Evolutionary conservation across 2,888 invertebrate species (phyloP).

Genomic region (Athalia circularis): DNA sequence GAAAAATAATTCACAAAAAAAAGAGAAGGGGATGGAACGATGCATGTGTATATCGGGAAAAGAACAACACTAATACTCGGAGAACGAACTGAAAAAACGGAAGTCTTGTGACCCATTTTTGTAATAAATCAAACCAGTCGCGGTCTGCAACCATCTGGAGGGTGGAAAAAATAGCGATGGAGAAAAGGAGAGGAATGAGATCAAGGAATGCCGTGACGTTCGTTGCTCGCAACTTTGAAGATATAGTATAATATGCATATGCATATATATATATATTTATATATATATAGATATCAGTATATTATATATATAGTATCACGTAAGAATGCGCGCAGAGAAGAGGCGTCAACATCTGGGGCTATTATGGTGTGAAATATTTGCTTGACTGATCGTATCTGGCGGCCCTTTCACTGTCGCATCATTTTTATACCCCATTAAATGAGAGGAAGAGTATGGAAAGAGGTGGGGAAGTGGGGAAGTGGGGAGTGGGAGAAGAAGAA

Average conservation of each 20-base stretch:
- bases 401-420: conserved; percentile 32
- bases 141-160: conserved; percentile 45
- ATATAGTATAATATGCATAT: no score
- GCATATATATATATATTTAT: background rate
- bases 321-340: conserved; percentile 42
- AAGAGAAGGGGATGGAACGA: background rate
- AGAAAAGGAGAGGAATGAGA: conserved; percentile 35
- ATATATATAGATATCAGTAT: conserved; percentile 21
- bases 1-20: background rate
- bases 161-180: conserved; percentile 29
- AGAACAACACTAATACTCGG: background rate
- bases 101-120: conserved; percentile 55
- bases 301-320: conserved; percentile 37
- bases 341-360: conserved; percentile 45
- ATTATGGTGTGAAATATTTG: conserved; percentile 39
- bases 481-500: conserved; percentile 22
- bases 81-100: background rate
- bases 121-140: conserved; percentile 60
- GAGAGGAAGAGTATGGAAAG: conserved; percentile 46
- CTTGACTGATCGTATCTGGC: conserved; percentile 35
- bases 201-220: background rate
- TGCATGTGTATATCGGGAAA: background rate
- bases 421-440: conserved; percentile 25
- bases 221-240: no score
- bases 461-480: conserved; percentile 38